Base-by-base conservation (phyloP, 2,113 vertebrate genomes). In the Cephalopterus ornatus region DNA sequence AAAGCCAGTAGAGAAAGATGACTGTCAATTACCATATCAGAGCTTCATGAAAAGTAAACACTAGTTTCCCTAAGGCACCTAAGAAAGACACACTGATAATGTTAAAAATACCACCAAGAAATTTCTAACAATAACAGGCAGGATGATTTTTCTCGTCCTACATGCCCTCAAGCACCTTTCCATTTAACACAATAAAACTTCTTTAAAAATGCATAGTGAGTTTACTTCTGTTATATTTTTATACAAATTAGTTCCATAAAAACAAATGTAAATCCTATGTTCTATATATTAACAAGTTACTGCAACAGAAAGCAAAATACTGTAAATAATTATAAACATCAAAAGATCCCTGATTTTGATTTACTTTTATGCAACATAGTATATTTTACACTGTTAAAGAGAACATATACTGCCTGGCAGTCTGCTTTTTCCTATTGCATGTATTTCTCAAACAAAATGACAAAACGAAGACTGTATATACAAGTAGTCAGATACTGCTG, bases 21-120 rank as follows among this genome's bases (percentile, higher is more conserved):
- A 86, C 77, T 89, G 65, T 67, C 47, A 66, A 96, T 96, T 95
- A 97, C 75, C 82, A 77, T 63, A 95, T 85, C 88, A 94, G 87
- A 97, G 55, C 17, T 85, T 93, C 74, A 16, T 93, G 71, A 87
- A 92, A 91, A 96, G 66, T 88, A 96, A 97, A 97, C 58, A 94
- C n/a, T 66, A 28, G 67, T 75, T 93, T 85, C 83, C 93, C 89
- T 85, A 71, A 93, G 91, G 89, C 84, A 95, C 14, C 50, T 59
- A 50, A 85, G 72, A 74, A 65, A 92, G 39, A 91, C 42, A 79
- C 20, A 62, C 63, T 92, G 72, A 95, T 95, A 95, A 89, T 58
- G 53, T 92, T 88, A 86, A 93, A 91, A 94, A 96, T 81, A 91
- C 28, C 79, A 80, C 65, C 35, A 95, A 82, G 77, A 94, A 89